A percentile compares a stretch with the other conserved stretches of the same genome.
phyloP scores from a whole-genome alignment of 2,888 invertebrate species.

The Rhagium mordax region DNA sequence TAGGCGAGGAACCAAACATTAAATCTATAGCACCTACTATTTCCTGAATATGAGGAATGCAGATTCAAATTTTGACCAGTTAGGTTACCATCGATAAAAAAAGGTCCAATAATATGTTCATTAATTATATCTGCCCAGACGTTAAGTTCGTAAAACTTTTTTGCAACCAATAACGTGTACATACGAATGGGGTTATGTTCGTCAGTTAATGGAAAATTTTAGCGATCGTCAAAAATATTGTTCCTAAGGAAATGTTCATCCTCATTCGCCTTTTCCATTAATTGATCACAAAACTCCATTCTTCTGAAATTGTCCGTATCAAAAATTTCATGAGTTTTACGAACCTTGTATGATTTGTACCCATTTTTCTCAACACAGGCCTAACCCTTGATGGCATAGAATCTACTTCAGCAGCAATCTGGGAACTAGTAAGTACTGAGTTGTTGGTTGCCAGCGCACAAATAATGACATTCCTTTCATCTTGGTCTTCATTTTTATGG shows the following conservation, averaged over 20 bases:
- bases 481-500: too few species aligned
- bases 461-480: background rate
- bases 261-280: background rate
- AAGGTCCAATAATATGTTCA: background rate
- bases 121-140: background rate
- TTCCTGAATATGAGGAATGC: background rate
- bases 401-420: conserved; percentile 1
- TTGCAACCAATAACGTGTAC: background rate
- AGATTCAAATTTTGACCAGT: background rate
- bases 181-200: background rate
- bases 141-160: background rate
- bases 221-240: background rate
- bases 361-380: background rate
- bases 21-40: background rate
- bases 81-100: background rate
- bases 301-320: background rate
- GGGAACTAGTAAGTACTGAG: background rate
- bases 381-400: background rate
- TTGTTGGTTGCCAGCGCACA: background rate
- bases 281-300: background rate
- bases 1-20: background rate
- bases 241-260: background rate
- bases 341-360: background rate
- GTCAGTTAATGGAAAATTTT: background rate
- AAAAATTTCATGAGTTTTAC: background rate